Evolutionary conservation across 2,888 invertebrate genomes (phyloP).

Genomic region (Drosophila limbata): DNA sequence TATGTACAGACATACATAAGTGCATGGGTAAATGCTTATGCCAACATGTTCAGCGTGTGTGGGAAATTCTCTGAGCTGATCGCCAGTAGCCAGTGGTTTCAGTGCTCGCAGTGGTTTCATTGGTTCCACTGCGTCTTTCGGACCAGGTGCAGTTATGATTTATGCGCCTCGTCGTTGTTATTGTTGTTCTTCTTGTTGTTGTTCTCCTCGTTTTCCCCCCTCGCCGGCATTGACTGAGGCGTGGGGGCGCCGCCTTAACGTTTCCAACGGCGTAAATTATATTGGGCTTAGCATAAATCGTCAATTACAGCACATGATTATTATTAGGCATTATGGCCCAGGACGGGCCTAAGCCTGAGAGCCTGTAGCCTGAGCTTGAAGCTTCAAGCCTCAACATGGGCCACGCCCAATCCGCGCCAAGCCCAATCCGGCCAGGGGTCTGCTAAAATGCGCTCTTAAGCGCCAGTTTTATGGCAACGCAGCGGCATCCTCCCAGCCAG

Average conservation of each 20-base stretch:
- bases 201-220: conserved; percentile 2
- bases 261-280: conserved; percentile 78
- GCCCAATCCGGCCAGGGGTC: conserved; percentile 77
- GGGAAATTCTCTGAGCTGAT: conserved; percentile 66
- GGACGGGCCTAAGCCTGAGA: conserved; percentile 36
- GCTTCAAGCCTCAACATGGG: conserved; percentile 28
- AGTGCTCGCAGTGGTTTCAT: conserved; percentile 17
- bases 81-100: conserved; percentile 60
- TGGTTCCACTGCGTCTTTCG: conserved; percentile 16
- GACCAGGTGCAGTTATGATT: conserved; percentile 81
- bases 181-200: conserved; percentile 4
- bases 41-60: conserved; percentile 66
- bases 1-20: not conserved
- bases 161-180: conserved; percentile 51
- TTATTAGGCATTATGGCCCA: conserved; percentile 77
- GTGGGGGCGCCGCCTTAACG: conserved; percentile 68
- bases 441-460: conserved; percentile 70
- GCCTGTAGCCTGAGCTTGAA: conserved; percentile 27
- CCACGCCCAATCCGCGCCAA: conserved; percentile 74
- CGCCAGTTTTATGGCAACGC: conserved; percentile 72
- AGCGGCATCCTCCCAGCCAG: conserved; percentile 39
- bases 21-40: conserved; percentile 22
- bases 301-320: conserved; percentile 80
- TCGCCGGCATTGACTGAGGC: conserved; percentile 7
- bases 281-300: conserved; percentile 79